Evolutionary conservation across 2,797 vertebrate genomes (phyloP).

Genomic region (Cuniculus paca): DNA sequence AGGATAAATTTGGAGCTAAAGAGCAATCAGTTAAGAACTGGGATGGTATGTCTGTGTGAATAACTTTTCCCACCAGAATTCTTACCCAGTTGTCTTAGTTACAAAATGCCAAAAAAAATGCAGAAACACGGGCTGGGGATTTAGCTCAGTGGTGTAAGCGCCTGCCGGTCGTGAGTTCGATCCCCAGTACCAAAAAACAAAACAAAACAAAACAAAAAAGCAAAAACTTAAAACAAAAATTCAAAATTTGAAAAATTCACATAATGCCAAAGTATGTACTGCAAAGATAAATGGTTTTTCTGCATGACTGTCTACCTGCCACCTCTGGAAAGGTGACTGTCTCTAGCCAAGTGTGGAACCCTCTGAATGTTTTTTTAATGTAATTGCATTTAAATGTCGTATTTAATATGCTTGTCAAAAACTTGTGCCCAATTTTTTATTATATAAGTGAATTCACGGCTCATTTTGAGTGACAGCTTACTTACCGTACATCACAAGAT

Average conservation of each 20-base stretch:
- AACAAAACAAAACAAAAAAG: no score
- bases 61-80: constrained; percentile 20
- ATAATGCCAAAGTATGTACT: not conserved
- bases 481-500: not conserved
- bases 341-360: not conserved
- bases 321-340: not conserved
- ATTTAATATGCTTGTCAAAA: constrained; percentile 41
- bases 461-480: constrained; percentile 9
- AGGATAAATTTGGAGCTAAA: constrained; percentile 21
- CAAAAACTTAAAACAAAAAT: not conserved
- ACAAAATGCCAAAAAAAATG: constrained; percentile 46
- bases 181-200: no score
- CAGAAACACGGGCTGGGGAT: no score
- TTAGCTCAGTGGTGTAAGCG: no score
- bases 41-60: not conserved
- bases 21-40: not conserved
- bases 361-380: not conserved
- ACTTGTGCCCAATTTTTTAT: not conserved
- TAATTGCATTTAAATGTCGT: not conserved
- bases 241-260: not conserved
- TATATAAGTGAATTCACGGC: not conserved
- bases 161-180: no score
- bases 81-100: constrained; percentile 38
- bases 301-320: not conserved
- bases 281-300: not conserved